Percentiles rank a stretch among this genome's conserved stretches.
Evolutionary conservation across 2,888 invertebrate genomes (phyloP).

Genomic region (Machimus rusticus): DNA sequence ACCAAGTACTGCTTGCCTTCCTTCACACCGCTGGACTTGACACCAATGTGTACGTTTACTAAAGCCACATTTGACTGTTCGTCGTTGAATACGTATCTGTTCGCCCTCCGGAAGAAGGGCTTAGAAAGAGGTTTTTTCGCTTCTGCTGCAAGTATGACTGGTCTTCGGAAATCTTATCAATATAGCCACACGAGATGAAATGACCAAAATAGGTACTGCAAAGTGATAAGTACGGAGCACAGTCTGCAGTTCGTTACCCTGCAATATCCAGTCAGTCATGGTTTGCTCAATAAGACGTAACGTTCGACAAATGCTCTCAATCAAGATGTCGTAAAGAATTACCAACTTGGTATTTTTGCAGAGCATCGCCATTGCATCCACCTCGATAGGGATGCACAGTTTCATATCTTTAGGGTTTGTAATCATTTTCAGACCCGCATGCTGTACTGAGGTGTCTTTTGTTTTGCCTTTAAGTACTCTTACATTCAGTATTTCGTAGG

Average conservation of each 20-base stretch:
- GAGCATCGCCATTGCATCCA: slow-evolving; percentile 78
- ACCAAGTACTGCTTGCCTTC: slow-evolving; percentile 70
- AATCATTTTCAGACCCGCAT: slow-evolving; percentile 52
- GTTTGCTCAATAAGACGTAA: slow-evolving; percentile 72
- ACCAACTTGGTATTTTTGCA: slow-evolving; percentile 69
- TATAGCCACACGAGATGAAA: slow-evolving; percentile 78
- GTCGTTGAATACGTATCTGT: slow-evolving; percentile 68
- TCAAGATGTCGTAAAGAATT: slow-evolving; percentile 75
- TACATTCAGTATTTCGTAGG: slow-evolving; percentile 58
- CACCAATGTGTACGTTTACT: slow-evolving; percentile 76
- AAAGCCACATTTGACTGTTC: slow-evolving; percentile 66
- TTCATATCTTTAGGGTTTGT: slow-evolving; percentile 55
- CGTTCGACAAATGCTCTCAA: slow-evolving; percentile 77
- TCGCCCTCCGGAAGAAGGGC: slow-evolving; percentile 80
- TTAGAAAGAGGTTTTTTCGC: slow-evolving; percentile 70
- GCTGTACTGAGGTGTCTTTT: slow-evolving; percentile 51
- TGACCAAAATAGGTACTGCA: slow-evolving; percentile 75
- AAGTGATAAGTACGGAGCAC: slow-evolving; percentile 73
- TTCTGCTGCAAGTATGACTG: slow-evolving; percentile 69
- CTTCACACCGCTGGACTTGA: slow-evolving; percentile 58
- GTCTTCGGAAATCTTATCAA: slow-evolving; percentile 72
- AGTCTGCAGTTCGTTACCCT: slow-evolving; percentile 43
- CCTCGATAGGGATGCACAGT: slow-evolving; percentile 67
- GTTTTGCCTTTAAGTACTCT: slow-evolving; percentile 59
- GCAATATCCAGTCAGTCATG: slow-evolving; percentile 61